These are phyloP conservation scores for Microctonus aethiopoides DNA, from an alignment of 2,888 invertebrate species.

Conservation along the genomic window DNA sequence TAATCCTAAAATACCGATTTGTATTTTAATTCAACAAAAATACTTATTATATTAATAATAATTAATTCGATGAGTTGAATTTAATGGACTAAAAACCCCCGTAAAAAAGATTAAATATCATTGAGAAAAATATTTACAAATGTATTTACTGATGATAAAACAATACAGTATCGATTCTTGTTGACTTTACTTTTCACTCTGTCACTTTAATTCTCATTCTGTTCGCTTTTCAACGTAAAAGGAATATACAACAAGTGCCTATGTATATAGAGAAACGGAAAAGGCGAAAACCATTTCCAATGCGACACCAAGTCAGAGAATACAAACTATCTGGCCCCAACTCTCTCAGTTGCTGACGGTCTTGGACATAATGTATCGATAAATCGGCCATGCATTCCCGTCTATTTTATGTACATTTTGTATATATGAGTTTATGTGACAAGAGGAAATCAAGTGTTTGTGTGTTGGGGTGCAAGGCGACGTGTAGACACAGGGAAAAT, in stretches of 20 bases:
- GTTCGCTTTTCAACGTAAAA: background rate
- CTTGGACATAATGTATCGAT: constrained; percentile 32
- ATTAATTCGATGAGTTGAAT: no score
- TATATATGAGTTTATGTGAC: background rate
- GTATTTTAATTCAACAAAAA: no score
- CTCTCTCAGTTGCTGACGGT: background rate
- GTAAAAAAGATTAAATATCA: no score
- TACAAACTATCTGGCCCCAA: background rate
- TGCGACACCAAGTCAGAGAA: constrained; percentile 2
- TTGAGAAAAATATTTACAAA: background rate
- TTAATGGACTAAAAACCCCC: no score
- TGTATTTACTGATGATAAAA: no score
- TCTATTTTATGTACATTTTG: constrained; percentile 17
- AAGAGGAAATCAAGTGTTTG: background rate
- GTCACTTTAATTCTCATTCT: background rate
- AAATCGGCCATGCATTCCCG: constrained; percentile 25
- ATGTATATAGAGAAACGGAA: no score
- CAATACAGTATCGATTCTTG: background rate
- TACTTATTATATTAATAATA: no score
- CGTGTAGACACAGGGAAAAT: constrained; percentile 17
- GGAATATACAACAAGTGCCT: background rate
- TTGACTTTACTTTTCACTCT: background rate
- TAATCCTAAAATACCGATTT: no score
- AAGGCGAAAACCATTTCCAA: constrained; percentile 1
- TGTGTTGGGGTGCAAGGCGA: background rate